phyloP scores from a whole-genome alignment of 2,888 invertebrate species.

The Stenodera caucasica region DNA sequence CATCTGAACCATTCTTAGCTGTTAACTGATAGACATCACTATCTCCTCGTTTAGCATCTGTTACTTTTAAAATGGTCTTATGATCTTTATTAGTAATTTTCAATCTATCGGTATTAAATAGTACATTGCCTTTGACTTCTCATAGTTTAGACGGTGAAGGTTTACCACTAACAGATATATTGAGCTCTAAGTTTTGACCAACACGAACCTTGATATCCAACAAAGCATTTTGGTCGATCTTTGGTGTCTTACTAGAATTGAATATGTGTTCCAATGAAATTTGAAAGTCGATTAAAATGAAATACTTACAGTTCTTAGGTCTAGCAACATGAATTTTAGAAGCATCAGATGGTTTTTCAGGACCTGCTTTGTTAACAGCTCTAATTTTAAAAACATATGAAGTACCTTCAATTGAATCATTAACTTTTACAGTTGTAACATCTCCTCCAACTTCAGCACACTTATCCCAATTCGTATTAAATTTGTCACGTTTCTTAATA shows the following conservation, averaged over 20 bases:
- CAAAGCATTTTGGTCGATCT: slow-evolving; percentile 92
- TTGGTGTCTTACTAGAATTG: slow-evolving; percentile 78
- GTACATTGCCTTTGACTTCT: slow-evolving; percentile 76
- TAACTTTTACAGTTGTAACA: slow-evolving; percentile 79
- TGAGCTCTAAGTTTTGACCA: slow-evolving; percentile 87
- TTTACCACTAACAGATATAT: slow-evolving; percentile 89
- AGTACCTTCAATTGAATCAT: slow-evolving; percentile 85
- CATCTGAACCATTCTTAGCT: slow-evolving; percentile 85
- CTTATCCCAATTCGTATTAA: slow-evolving; percentile 89
- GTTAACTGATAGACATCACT: slow-evolving; percentile 82
- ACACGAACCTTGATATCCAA: slow-evolving; percentile 86
- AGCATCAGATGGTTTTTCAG: slow-evolving; percentile 85
- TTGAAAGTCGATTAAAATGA: slow-evolving; percentile 13
- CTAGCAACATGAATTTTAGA: slow-evolving; percentile 85
- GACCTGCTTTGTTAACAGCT: slow-evolving; percentile 92
- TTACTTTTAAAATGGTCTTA: slow-evolving; percentile 78
- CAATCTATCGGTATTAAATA: slow-evolving; percentile 76
- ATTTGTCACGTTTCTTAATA: slow-evolving; percentile 90
- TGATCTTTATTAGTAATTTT: slow-evolving; percentile 84
- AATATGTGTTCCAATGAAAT: slow-evolving; percentile 5
- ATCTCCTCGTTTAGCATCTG: slow-evolving; percentile 83
- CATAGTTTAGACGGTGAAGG: slow-evolving; percentile 90
- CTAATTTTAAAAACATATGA: slow-evolving; percentile 91
- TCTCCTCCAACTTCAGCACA: slow-evolving; percentile 89
- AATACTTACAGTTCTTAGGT: slow-evolving; percentile 76